Evolutionary conservation across 2,113 vertebrate genomes (phyloP).

Genomic region (Ceyx margarethae): DNA sequence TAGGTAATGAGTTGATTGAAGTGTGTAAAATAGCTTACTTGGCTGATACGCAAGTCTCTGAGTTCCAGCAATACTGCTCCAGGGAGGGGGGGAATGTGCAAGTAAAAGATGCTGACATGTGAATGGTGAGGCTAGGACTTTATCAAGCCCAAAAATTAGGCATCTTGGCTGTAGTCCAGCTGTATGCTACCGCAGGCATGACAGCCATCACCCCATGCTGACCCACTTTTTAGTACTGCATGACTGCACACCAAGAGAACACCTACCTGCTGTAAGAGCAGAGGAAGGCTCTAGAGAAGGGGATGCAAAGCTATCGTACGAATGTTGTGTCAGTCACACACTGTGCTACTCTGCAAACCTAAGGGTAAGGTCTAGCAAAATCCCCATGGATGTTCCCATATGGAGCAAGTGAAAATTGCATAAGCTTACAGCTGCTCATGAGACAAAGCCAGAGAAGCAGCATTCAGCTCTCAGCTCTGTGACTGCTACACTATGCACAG

Average conservation of each 20-base stretch:
- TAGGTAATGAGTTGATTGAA: not conserved
- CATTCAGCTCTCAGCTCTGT: not conserved
- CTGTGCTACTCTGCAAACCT: not conserved
- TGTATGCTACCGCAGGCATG: not conserved
- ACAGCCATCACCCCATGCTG: rapidly evolving
- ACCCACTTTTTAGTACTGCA: not conserved
- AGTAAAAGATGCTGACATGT: not conserved
- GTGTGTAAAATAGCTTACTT: not conserved
- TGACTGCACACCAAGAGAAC: not conserved
- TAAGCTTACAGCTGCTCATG: not conserved
- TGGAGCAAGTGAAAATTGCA: conserved; percentile 7
- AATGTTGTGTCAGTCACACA: not conserved
- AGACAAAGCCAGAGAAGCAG: not conserved
- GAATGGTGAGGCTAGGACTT: not conserved
- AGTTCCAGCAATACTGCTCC: not conserved
- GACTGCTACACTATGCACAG: not conserved
- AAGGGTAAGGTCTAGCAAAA: not conserved
- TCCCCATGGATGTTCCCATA: not conserved
- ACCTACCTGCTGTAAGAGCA: not conserved
- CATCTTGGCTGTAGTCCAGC: not conserved
- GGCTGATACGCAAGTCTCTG: not conserved
- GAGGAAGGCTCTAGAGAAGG: not conserved
- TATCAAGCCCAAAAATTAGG: not conserved
- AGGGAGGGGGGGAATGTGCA: not conserved
- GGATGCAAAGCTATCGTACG: not conserved